These are phyloP conservation scores for Diploscapter pachys DNA, from an alignment of 1,140 invertebrate genomes.

Conservation along the genomic window DNA sequence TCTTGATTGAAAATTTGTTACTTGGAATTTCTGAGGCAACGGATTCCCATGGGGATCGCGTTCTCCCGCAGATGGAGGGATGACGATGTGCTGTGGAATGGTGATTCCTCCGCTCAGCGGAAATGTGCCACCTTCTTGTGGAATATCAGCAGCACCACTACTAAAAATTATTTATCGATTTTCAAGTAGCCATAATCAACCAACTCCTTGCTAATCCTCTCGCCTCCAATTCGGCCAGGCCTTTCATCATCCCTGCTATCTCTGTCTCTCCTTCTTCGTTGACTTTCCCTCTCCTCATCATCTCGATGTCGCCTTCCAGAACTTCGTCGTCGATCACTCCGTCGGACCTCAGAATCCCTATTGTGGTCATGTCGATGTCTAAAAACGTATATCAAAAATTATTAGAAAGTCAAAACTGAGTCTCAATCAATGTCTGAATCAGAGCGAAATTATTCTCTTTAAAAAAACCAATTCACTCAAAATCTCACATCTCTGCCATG, in stretches of 20 bases:
- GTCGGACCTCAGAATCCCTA: background rate
- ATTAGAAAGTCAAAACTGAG: no score
- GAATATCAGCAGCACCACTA: no score
- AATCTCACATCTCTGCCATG: no score
- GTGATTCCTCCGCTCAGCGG: slow-evolving; percentile 31
- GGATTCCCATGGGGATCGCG: slow-evolving; percentile 36
- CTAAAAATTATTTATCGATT: background rate
- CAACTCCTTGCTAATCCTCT: slow-evolving; percentile 12
- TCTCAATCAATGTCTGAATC: no score
- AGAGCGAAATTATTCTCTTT: no score
- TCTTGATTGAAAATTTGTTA: background rate
- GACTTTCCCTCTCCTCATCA: slow-evolving; percentile 14
- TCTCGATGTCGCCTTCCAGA: slow-evolving; percentile 25
- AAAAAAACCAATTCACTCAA: no score
- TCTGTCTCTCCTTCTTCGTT: slow-evolving; percentile 12
- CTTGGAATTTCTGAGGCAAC: slow-evolving; percentile 37
- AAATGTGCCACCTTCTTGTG: slow-evolving; percentile 18
- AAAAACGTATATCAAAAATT: no score
- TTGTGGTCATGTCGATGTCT: background rate
- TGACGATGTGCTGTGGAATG: slow-evolving; percentile 43
- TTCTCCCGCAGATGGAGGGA: slow-evolving; percentile 39
- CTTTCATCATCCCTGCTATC: slow-evolving; percentile 23
- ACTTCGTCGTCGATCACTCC: slow-evolving; percentile 10
- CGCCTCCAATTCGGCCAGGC: slow-evolving; percentile 14
- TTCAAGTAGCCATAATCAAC: background rate